These are phyloP conservation scores for Perca fluviatilis DNA, from an alignment of 2,113 vertebrate species.

Conservation along the genomic window DNA sequence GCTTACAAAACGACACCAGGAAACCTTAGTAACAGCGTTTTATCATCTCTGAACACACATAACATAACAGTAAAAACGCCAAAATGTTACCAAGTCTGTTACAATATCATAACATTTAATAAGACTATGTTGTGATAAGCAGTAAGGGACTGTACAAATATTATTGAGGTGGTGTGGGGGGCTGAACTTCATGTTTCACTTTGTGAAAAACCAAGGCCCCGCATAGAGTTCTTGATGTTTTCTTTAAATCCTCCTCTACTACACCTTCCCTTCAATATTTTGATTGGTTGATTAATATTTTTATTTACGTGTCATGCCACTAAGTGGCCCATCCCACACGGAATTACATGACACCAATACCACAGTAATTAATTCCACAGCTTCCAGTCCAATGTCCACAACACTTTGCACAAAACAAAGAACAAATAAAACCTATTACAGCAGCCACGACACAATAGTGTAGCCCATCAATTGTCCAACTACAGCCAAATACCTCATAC, in stretches of 20 bases:
- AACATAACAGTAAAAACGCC: neutral
- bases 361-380: too few species aligned
- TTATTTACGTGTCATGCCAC: too few species aligned
- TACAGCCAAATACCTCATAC: too few species aligned
- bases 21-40: neutral
- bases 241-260: neutral
- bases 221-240: neutral
- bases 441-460: too few species aligned
- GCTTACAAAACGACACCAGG: neutral
- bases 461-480: too few species aligned
- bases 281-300: too few species aligned
- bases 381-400: too few species aligned
- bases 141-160: neutral
- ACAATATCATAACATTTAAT: neutral
- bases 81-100: neutral
- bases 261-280: neutral
- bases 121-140: neutral
- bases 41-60: neutral
- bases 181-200: neutral
- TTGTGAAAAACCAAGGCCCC: neutral
- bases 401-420: too few species aligned
- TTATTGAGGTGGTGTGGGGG: neutral
- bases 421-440: too few species aligned
- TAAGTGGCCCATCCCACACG: too few species aligned
- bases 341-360: too few species aligned